A percentile compares a stretch with the other conserved stretches of the same genome.
phyloP scores from a whole-genome alignment of 2,113 vertebrate species.

The Arenaria interpres region DNA sequence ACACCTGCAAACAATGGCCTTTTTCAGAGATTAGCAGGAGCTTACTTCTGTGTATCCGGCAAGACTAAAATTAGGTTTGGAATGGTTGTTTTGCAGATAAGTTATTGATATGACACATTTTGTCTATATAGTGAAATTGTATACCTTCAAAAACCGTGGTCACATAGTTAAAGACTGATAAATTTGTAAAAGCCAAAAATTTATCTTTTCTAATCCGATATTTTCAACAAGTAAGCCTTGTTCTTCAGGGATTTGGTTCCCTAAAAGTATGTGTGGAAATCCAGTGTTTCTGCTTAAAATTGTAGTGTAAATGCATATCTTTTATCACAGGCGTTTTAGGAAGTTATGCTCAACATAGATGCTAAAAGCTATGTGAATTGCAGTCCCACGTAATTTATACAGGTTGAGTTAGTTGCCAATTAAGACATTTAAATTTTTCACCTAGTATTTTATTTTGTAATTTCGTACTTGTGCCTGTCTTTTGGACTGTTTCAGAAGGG shows the following conservation, averaged over 20 bases:
- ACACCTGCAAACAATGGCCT: background rate
- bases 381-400: background rate
- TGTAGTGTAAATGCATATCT: background rate
- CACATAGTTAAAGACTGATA: background rate
- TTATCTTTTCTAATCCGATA: background rate
- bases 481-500: background rate
- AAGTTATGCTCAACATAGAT: background rate
- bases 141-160: background rate
- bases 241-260: background rate
- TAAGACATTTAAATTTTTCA: background rate
- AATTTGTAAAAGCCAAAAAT: background rate
- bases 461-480: background rate
- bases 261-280: background rate
- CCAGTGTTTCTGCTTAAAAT: background rate
- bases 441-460: background rate
- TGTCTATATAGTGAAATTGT: background rate
- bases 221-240: background rate
- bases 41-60: background rate
- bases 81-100: background rate
- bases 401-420: background rate
- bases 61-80: background rate
- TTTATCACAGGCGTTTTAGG: background rate
- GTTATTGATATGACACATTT: background rate
- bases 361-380: background rate
- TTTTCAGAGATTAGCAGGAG: background rate